A percentile compares a stretch with the other conserved stretches of the same genome.
Conservation (phyloP, 2,888 invertebrate genomes). For the Platycheirus albimanus region DNA sequence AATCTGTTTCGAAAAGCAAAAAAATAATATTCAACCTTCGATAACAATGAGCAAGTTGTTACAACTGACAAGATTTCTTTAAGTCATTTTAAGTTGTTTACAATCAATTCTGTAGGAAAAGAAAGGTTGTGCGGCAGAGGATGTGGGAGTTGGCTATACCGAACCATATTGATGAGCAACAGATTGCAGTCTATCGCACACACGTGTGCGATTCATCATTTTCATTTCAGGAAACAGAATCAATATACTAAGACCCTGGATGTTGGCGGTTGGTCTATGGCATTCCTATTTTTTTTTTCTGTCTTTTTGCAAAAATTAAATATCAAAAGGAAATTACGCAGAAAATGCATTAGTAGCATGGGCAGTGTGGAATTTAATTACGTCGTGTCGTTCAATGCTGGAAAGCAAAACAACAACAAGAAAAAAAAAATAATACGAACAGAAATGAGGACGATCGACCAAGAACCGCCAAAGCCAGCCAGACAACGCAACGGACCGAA, state of each 20-base stretch:
- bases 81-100: slow-evolving; percentile 48
- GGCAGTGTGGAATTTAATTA: slow-evolving; percentile 65
- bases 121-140: background rate
- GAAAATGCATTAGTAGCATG: slow-evolving; percentile 64
- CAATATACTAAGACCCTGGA: slow-evolving; percentile 25
- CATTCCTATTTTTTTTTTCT: background rate
- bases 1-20: no score
- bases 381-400: slow-evolving; percentile 60
- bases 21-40: no score
- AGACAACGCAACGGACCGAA: no score
- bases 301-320: slow-evolving; percentile 24
- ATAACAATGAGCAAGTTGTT: background rate
- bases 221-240: slow-evolving; percentile 50
- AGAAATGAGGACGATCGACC: slow-evolving; percentile 53
- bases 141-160: no score
- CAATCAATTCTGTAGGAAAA: background rate
- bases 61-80: background rate
- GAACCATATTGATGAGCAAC: slow-evolving; percentile 38
- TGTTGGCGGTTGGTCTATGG: background rate
- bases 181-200: slow-evolving; percentile 38
- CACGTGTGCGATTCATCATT: slow-evolving; percentile 42
- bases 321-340: slow-evolving; percentile 64
- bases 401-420: background rate
- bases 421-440: slow-evolving; percentile 11
- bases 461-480: slow-evolving; percentile 22